Conservation (phyloP, 2,113 vertebrate species). For the Corvus moneduloides region DNA sequence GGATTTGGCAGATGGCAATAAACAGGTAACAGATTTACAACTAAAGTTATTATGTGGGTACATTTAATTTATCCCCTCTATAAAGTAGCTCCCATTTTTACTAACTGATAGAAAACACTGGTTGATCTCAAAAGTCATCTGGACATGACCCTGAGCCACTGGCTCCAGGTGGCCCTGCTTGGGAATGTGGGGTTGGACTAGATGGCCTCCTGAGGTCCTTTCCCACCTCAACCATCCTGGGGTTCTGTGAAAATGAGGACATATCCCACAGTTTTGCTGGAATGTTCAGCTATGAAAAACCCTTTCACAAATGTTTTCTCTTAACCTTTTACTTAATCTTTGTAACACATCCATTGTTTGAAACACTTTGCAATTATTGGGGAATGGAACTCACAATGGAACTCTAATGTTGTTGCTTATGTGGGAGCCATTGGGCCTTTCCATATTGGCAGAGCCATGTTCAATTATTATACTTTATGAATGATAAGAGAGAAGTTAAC, state of each 20-base stretch:
- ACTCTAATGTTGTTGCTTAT: neutral
- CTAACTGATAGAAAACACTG: neutral
- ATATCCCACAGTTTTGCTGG: neutral
- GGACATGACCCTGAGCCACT: neutral
- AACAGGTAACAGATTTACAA: neutral
- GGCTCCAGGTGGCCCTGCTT: neutral
- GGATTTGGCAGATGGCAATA: neutral
- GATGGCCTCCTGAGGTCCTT: neutral
- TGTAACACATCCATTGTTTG: neutral
- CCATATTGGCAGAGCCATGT: neutral
- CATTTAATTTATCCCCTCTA: neutral
- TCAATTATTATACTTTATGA: neutral
- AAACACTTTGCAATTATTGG: neutral
- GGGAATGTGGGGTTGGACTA: neutral
- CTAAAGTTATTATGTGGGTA: neutral
- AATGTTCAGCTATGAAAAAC: neutral
- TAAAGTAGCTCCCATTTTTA: neutral
- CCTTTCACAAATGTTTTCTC: neutral
- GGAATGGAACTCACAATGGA: neutral
- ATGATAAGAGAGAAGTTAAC: neutral
- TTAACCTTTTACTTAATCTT: neutral
- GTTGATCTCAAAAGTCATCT: neutral
- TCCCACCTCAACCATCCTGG: neutral
- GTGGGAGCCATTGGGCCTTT: neutral
- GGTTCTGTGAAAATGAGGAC: neutral